Conservation (phyloP, 2,797 vertebrate species). For the Acanthiza pusilla region DNA sequence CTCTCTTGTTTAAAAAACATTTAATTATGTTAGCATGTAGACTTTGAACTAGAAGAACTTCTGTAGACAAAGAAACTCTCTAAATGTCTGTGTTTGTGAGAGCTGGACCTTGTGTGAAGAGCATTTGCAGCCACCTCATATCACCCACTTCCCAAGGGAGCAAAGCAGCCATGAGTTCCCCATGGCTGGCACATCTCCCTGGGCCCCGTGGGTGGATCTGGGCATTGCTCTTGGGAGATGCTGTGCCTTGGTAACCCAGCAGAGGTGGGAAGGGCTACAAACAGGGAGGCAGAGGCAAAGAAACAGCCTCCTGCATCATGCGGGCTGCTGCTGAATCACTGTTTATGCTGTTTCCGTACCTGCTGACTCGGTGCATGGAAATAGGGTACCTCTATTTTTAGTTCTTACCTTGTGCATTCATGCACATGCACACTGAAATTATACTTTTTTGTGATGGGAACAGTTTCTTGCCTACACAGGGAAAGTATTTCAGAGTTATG, state of each 20-base stretch:
- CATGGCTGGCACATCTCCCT: background rate
- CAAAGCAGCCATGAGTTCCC: background rate
- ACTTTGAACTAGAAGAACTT: background rate
- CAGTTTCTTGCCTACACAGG: background rate
- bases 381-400: slow-evolving; percentile 53
- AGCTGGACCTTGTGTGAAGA: background rate
- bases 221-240: background rate
- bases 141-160: background rate
- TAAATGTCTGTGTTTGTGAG: background rate
- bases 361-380: slow-evolving; percentile 40
- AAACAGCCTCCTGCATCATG: background rate
- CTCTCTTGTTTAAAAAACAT: background rate
- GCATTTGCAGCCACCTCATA: background rate
- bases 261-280: background rate
- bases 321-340: slow-evolving; percentile 47
- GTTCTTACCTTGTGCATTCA: slow-evolving; percentile 49
- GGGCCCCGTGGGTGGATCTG: rapidly evolving
- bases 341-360: slow-evolving; percentile 32
- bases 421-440: background rate
- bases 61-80: background rate
- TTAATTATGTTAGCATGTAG: background rate
- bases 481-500: background rate
- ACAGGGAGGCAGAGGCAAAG: background rate
- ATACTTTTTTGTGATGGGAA: slow-evolving; percentile 12
- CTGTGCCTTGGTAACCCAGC: background rate